Conservation (phyloP, 2,113 vertebrate genomes). For the Rhabdomys dilectus region DNA sequence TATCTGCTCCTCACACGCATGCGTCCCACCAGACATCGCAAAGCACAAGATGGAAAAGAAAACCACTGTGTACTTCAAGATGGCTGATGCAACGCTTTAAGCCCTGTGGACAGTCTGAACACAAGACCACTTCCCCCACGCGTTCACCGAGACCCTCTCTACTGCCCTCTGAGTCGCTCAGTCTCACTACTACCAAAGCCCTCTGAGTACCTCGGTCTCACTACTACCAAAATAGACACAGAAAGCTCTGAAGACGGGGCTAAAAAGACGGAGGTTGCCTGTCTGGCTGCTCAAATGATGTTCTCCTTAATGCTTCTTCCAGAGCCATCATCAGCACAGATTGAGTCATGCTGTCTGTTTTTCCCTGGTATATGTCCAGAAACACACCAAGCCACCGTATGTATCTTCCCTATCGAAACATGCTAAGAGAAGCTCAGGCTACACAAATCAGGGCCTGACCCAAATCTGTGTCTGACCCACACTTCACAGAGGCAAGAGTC, state of each 20-base stretch:
- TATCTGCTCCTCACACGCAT: not conserved
- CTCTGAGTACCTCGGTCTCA: not conserved
- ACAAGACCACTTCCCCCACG: not conserved
- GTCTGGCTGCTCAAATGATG: not conserved
- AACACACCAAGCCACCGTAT: not conserved
- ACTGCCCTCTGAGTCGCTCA: not conserved
- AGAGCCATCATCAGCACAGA: not conserved
- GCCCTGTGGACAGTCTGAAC: not conserved
- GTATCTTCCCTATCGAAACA: not conserved
- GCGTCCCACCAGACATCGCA: not conserved
- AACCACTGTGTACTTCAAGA: not conserved
- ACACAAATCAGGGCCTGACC: not conserved
- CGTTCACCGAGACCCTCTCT: not conserved
- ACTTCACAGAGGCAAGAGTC: not conserved
- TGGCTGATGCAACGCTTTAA: not conserved
- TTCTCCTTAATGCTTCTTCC: not conserved
- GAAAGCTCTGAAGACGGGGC: not conserved
- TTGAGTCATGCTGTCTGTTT: not conserved
- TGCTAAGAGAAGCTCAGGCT: not conserved
- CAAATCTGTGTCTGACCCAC: rapidly evolving
- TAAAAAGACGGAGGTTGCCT: not conserved
- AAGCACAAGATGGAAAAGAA: not conserved
- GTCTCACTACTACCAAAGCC: not conserved
- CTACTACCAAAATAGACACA: not conserved
- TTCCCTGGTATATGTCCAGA: constrained; percentile 18